These are phyloP conservation scores for Thereva unica DNA, from an alignment of 2,888 invertebrate genomes.

Conservation along the genomic window DNA sequence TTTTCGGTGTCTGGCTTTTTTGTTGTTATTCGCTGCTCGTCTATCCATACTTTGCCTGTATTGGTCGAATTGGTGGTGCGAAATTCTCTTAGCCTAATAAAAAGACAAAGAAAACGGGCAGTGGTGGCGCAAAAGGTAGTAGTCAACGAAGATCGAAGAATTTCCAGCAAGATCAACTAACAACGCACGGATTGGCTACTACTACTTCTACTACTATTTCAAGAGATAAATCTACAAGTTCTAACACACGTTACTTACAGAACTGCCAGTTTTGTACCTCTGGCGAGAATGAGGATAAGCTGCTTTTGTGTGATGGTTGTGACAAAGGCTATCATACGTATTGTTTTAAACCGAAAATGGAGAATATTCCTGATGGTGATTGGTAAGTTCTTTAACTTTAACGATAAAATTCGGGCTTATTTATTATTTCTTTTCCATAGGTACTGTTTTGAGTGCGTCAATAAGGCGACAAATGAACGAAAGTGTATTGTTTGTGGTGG, in stretches of 20 bases:
- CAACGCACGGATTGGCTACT: conserved; percentile 8
- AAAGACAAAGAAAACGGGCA: conserved; percentile 22
- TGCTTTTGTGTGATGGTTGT: conserved; percentile 95
- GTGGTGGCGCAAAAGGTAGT: conserved; percentile 6
- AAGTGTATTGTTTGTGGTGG: conserved; percentile 94
- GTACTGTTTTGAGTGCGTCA: conserved; percentile 95
- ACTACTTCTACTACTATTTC: conserved; percentile 19
- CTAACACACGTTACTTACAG: conserved; percentile 62
- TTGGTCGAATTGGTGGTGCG: conserved; percentile 16
- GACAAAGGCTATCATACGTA: conserved; percentile 99
- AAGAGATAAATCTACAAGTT: conserved; percentile 18
- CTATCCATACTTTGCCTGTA: conserved; percentile 19
- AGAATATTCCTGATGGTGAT: conserved; percentile 95
- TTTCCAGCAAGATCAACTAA: conserved; percentile 15
- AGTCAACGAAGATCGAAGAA: conserved; percentile 17
- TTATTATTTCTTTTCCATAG: conserved; percentile 56
- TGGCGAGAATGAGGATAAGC: conserved; percentile 94
- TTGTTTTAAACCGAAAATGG: conserved; percentile 97
- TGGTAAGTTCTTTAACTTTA: conserved; percentile 69
- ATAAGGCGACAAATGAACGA: conserved; percentile 88
- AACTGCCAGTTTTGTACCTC: conserved; percentile 97
- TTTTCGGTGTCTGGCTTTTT: conserved; percentile 29
- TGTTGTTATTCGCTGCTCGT: conserved; percentile 27
- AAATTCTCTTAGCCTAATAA: conserved; percentile 23
- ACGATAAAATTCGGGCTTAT: conserved; percentile 18